Evolutionary conservation across 2,797 vertebrate species (phyloP), one percentile per base, ranked within the genome.

Genomic region (Ceryle rudis): DNA sequence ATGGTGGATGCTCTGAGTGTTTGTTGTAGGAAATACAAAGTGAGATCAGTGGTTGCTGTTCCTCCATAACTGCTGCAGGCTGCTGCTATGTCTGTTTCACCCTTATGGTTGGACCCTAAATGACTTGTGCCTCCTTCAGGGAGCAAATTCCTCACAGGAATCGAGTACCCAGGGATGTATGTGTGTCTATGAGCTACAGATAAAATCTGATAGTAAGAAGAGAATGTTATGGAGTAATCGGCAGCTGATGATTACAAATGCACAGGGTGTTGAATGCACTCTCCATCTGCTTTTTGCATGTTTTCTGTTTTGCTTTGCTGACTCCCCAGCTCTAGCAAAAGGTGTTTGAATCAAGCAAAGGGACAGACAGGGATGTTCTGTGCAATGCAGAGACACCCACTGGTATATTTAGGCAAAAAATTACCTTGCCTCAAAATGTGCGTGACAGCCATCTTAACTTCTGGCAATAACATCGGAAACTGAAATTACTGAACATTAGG

Each of bases 371-470:
- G 37, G 66, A 77, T 4, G 29, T 93, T 94, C 57, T 93, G 86
- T 74, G 86, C 95, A 80, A 72, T 71, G 84, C 93, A 96, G 95
- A 97, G 96, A 97, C 95, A 94, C 90, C 94, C 94, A 89, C 82
- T 95, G 87, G 93, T 74, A 77, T 54, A 81, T 29, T 78, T 66
- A 85, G 89, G 89, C 54, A 93, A 95, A 94, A 93, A 91, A 73
- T 25, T 47, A 37, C 11, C 7, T 77, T 81, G 66, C 39, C 58
- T 93, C 67, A 83, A 86, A 91, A 92, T 8, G 52, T 26, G 41
- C 28, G 35, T 52, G 74, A 91, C 94, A 95, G 95, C 95, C 95
- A 96, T 97, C 89, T 97, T 97, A 93, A 96, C 78, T 96, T 86
- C 82, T 90, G 89, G 82, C 78, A 94, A 57, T 14, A 46, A 86